Evolutionary conservation across 1,140 invertebrate genomes (phyloP).

Genomic region (Bilobella aurantiaca): DNA sequence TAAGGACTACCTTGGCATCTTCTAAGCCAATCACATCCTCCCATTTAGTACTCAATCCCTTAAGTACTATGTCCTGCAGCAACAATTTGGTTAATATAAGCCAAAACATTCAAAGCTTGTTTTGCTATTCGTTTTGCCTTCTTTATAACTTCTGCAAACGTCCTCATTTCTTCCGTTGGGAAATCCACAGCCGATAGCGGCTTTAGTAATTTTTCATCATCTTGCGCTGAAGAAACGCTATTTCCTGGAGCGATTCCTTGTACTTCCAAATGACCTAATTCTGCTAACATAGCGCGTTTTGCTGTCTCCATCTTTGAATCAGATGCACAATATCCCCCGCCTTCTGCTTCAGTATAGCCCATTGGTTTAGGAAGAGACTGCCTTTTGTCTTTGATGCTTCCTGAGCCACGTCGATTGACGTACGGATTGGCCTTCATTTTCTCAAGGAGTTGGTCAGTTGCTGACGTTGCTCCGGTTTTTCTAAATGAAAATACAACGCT

Average conservation of each 20-base stretch:
- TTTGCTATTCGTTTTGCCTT: too few species aligned
- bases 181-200: slow-evolving; percentile 42
- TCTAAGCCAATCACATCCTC: slow-evolving; percentile 57
- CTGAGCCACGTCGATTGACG: neutral
- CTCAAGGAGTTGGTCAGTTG: neutral
- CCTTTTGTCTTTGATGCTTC: too few species aligned
- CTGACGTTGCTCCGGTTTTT: neutral
- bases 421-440: slow-evolving; percentile 9
- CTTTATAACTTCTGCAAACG: slow-evolving; percentile 48
- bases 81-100: neutral
- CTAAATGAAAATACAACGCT: neutral
- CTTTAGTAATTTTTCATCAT: slow-evolving; percentile 38
- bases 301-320: neutral
- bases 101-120: neutral
- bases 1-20: slow-evolving; percentile 68
- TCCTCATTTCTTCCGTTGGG: slow-evolving; percentile 43
- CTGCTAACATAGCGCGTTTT: slow-evolving; percentile 7
- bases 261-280: too few species aligned
- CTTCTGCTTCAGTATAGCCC: neutral
- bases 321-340: too few species aligned
- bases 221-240: too few species aligned
- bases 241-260: too few species aligned
- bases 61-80: slow-evolving; percentile 53
- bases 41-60: slow-evolving; percentile 55
- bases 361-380: neutral